These are phyloP conservation scores for Acanthochromis polyacanthus DNA, from an alignment of 2,113 vertebrate genomes.

Conservation along the genomic window DNA sequence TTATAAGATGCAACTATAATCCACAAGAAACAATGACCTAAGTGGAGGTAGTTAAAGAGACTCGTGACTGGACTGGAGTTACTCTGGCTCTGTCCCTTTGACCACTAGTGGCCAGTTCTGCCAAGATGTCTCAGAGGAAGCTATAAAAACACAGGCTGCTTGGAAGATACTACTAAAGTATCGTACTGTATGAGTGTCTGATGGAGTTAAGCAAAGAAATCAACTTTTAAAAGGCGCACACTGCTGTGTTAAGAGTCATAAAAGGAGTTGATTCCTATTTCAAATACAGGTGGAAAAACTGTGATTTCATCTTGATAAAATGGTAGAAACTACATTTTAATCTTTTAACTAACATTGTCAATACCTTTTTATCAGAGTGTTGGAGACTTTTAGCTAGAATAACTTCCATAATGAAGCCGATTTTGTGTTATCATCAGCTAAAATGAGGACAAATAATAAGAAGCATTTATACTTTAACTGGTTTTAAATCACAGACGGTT, in stretches of 20 bases:
- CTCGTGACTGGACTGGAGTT: background rate
- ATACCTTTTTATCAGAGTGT: too few species aligned
- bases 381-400: too few species aligned
- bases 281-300: background rate
- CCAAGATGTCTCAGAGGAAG: background rate
- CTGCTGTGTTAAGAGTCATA: background rate
- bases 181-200: background rate
- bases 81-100: background rate
- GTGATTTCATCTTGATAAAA: background rate
- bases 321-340: too few species aligned
- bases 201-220: background rate
- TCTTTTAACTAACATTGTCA: too few species aligned
- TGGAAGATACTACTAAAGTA: background rate
- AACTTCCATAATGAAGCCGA: too few species aligned
- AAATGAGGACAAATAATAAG: too few species aligned
- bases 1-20: background rate
- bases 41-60: constrained; percentile 8
- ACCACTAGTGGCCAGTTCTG: background rate
- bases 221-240: background rate
- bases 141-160: constrained; percentile 1
- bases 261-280: background rate
- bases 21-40: background rate
- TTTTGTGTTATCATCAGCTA: too few species aligned
- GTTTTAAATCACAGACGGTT: too few species aligned
- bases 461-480: too few species aligned